These are phyloP conservation scores for Sebastes schlegelii DNA, from an alignment of 2,113 vertebrate species.

Conservation along the genomic window DNA sequence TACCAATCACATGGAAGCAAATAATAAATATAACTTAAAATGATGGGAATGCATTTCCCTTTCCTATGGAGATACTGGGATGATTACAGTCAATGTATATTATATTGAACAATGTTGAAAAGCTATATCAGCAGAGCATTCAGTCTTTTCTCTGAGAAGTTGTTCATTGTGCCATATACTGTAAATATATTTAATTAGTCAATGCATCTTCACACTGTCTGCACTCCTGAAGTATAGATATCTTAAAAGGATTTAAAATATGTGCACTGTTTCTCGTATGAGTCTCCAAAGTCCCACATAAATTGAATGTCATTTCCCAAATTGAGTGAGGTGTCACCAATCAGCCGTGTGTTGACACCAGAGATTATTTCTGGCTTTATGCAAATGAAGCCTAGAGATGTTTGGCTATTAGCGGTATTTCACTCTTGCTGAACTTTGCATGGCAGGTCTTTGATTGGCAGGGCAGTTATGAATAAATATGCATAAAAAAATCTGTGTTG, in stretches of 20 bases:
- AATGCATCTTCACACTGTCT: neutral
- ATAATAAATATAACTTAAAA: neutral
- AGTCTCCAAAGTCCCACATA: slow-evolving; percentile 38
- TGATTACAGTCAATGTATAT: neutral
- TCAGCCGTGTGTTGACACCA: slow-evolving; percentile 52
- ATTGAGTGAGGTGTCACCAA: slow-evolving; percentile 60
- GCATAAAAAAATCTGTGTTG: slow-evolving; percentile 57
- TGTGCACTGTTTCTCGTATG: slow-evolving; percentile 13
- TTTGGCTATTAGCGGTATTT: slow-evolving; percentile 68
- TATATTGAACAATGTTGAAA: neutral
- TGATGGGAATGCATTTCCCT: neutral
- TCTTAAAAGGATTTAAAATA: slow-evolving; percentile 32
- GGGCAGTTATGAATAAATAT: slow-evolving; percentile 76
- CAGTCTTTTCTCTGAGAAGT: neutral
- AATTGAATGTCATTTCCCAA: slow-evolving; percentile 59
- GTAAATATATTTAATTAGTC: neutral
- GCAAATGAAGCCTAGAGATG: slow-evolving; percentile 57
- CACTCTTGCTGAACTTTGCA: slow-evolving; percentile 67
- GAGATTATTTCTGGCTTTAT: slow-evolving; percentile 65
- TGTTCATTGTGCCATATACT: neutral
- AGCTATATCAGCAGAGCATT: neutral
- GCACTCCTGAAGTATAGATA: neutral
- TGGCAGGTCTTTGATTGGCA: slow-evolving; percentile 70
- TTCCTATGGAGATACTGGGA: neutral
- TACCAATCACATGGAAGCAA: neutral